A percentile compares a stretch with the other conserved stretches of the same genome.
Evolutionary conservation across 2,888 invertebrate species (phyloP).

Genomic region (Ashinkailepas kermadecensis): DNA sequence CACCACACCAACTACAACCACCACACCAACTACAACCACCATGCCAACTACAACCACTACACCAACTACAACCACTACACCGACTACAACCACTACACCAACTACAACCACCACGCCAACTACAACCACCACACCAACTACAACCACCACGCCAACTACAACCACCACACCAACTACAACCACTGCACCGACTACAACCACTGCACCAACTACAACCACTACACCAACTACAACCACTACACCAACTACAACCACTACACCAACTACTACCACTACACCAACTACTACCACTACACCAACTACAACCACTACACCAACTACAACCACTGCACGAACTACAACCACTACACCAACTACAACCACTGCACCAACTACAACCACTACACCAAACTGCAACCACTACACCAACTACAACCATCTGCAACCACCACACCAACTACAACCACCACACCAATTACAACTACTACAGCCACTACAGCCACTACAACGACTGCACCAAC

Average conservation of each 20-base stretch:
- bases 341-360: neutral
- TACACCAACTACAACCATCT: neutral
- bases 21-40: neutral
- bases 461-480: neutral
- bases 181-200: neutral
- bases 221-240: neutral
- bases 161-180: neutral
- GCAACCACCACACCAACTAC: neutral
- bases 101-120: neutral
- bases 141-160: neutral
- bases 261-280: neutral
- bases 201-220: neutral
- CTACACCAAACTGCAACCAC: neutral
- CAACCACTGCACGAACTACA: neutral
- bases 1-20: neutral
- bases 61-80: neutral
- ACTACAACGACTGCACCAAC: neutral
- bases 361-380: neutral
- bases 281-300: neutral
- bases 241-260: neutral
- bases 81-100: neutral
- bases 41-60: neutral
- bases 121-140: neutral
- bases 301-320: neutral
- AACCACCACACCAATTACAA: neutral